These are phyloP conservation scores for Coreius guichenoti DNA, from an alignment of 2,797 vertebrate species.

Conservation along the genomic window DNA sequence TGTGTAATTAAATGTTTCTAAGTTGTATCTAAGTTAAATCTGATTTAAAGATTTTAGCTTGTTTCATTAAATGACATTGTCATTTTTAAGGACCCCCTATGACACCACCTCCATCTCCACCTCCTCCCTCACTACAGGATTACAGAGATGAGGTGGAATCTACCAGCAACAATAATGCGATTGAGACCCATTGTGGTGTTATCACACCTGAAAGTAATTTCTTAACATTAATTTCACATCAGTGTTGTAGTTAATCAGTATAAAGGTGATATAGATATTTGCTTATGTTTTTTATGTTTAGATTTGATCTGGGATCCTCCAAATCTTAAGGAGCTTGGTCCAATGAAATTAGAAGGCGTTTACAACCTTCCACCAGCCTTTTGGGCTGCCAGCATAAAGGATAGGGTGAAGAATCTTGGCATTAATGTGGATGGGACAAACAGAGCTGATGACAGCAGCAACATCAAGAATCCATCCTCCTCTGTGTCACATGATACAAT, in stretches of 20 bases:
- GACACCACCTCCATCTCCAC: not conserved
- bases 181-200: not conserved
- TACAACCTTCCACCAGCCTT: constrained; percentile 3
- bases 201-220: constrained; percentile 15
- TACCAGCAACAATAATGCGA: not conserved
- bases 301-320: constrained; percentile 11
- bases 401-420: not conserved
- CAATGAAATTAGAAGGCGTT: not conserved
- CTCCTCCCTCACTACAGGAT: not conserved
- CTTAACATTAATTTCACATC: not conserved
- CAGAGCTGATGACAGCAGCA: constrained; percentile 13
- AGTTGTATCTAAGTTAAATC: not conserved
- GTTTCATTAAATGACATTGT: not conserved
- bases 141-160: not conserved
- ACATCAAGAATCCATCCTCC: not conserved
- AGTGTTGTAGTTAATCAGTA: not conserved
- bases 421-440: constrained; percentile 16
- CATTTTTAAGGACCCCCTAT: not conserved
- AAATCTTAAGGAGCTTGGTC: not conserved
- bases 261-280: not conserved
- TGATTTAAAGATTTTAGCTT: not conserved
- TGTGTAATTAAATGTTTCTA: not conserved
- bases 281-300: constrained; percentile 4
- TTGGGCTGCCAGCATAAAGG: not conserved
- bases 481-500: not conserved